phyloP scores from a whole-genome alignment of 2,797 vertebrate genomes.

The Anomalospiza imberbis region DNA sequence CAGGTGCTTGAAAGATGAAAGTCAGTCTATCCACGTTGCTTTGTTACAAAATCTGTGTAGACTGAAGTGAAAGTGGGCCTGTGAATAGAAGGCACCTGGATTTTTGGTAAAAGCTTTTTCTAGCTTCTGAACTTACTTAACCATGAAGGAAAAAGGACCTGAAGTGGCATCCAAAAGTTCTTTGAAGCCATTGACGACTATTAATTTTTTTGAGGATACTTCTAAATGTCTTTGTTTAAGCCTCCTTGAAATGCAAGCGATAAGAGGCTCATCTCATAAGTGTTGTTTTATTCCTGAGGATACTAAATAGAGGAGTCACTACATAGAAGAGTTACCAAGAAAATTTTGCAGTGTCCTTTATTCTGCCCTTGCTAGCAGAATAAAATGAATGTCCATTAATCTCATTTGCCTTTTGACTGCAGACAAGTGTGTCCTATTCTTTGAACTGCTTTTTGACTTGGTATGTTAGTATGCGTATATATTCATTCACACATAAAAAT shows the following conservation, averaged over 20 bases:
- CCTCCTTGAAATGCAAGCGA: neutral
- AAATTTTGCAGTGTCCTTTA: neutral
- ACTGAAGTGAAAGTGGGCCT: neutral
- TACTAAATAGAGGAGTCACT: neutral
- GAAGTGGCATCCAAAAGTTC: neutral
- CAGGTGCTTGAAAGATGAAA: neutral
- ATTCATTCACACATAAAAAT: neutral
- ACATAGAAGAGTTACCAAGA: neutral
- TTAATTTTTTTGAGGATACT: neutral
- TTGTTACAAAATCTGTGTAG: neutral
- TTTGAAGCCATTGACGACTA: neutral
- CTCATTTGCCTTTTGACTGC: neutral
- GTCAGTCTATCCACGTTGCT: neutral
- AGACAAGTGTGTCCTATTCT: neutral
- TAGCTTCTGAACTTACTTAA: neutral
- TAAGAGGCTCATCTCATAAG: neutral
- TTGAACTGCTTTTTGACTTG: neutral
- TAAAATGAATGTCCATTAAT: neutral
- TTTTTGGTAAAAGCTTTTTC: neutral
- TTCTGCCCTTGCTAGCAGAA: neutral
- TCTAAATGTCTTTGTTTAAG: neutral
- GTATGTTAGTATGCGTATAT: neutral
- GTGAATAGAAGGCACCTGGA: neutral
- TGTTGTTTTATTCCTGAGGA: neutral
- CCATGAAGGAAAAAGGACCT: neutral